Evolutionary conservation across 2,888 invertebrate genomes (phyloP), one percentile per base, ranked within the genome.

Genomic region (Anoplius nigerrimus): DNA sequence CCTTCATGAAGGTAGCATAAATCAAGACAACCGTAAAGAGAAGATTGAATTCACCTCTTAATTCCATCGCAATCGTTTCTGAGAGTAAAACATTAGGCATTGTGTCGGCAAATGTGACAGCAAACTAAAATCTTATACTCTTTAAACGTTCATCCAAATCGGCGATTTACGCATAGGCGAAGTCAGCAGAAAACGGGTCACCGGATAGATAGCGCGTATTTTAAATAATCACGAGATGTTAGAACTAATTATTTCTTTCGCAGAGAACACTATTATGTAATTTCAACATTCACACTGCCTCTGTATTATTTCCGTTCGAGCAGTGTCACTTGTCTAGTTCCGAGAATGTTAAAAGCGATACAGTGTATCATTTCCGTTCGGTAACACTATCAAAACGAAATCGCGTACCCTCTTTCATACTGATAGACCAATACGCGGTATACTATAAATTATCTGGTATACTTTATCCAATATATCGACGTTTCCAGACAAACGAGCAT

Each of bases 51-150:
- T 73, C 71, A 83, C 83, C 84, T 83, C 78, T 82, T 22, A 82
- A 51, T 34, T 78, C 77, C 54, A 79, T 22, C 22, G 63, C 77
- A 57, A 86, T 78, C 27, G 84, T 79, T 55, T 86, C 86, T 16
- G 81, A 71, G 66, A 87, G 76, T 27, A 87, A 57, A 64, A 85
- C 81, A 48, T 78, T 78, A 24, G 87, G 86, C 87, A 87, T 87
- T 75, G 76, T 80, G 45, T 45, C 46, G 15, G 66, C 5, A 48
- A 48, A 18, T n/a, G 16, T 48, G 8, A 18, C 16, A 48, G n/a
- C 18, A 48, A 48, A 18, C n/a, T 11, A 13, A 48, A 48, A 48
- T n/a, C 48, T 48, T 48, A 48, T 18, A 11, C 34, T 34, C 11
- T 34, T 6, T 2, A 3, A 1, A 13, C 11, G 11, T 8, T 11